Base-by-base conservation (phyloP, 2,888 invertebrate genomes). In the Acanthacorydalis orientalis region DNA sequence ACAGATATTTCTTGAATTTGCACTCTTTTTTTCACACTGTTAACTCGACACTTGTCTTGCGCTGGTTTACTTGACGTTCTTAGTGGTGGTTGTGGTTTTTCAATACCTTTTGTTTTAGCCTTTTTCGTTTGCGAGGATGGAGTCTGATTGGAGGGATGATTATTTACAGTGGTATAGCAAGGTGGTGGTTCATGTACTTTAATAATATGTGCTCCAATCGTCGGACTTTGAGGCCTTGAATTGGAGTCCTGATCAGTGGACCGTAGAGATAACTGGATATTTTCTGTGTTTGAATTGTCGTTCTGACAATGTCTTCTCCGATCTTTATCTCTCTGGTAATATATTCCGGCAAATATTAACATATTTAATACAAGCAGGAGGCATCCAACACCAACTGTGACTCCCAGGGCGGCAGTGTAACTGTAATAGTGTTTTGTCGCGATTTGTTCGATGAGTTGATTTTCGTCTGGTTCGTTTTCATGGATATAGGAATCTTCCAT, bases 1-100 rank as follows among this genome's bases (percentile, higher is more conserved):
- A 84, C 83, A 50, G 82, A 81, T 63, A 83, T 83, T 67, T 84
- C 83, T 65, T 83, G 83, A 56, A 83, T 83, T 66, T 83, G 83
- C 50, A 83, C 83, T 59, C 83, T 75, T 64, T 83, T 84, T 65
- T 83, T 83, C 55, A 80, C 70, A 31, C 79, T 62, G 56, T 42
- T 43, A 31, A 23, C 34, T 34, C 49, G 62, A 55, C 52, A 57
- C 55, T 58, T 58, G 54, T 47, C 56, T 56, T 69, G 69, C 59
- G 68, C 65, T 60, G 59, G 59, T 52, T 63, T 65, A 51, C 65
- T 65, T 1, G 64, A 61, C 9, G 66, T 64, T 39, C 67, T 55
- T 40, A 63, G 55, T 3, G 67, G 68, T 1, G 67, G 67, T 35
- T 59, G 60, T 1, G 67, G 67, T 49, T 61, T 63, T 33, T 64